Conservation (phyloP, 2,888 invertebrate genomes). For the Neelides folsomi region DNA sequence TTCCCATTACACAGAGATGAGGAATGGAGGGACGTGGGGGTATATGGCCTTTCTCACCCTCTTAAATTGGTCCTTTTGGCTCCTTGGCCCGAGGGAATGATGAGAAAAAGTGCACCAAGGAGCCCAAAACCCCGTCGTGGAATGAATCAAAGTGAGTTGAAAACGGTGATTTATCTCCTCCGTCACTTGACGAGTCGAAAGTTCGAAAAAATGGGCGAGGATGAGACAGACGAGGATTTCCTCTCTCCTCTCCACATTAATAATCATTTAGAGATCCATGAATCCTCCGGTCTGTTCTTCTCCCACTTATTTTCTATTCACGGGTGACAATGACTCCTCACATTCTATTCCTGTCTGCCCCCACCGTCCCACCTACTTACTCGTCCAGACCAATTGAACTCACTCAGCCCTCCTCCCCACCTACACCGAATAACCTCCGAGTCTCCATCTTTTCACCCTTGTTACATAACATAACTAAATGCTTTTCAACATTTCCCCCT, state of each 20-base stretch:
- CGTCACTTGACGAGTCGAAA: conserved; percentile 12
- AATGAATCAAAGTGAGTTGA: conserved; percentile 1
- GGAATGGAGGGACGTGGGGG: background rate
- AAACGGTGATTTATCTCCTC: conserved; percentile 11
- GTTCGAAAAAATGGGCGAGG: background rate
- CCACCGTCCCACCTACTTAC: conserved; percentile 6
- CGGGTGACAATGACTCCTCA: conserved; percentile 16
- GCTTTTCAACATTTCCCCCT: no score
- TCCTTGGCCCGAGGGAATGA: conserved; percentile 10
- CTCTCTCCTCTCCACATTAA: conserved; percentile 13
- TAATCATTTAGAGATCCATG: conserved; percentile 16
- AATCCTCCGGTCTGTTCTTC: background rate
- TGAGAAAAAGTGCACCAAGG: conserved; percentile 5
- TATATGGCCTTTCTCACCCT: conserved; percentile 17
- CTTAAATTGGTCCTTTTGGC: conserved; percentile 11
- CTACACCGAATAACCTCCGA: background rate
- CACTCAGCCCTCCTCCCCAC: conserved; percentile 10
- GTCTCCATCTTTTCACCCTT: no score
- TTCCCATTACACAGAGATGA: background rate
- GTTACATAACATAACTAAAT: no score
- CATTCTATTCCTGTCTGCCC: conserved; percentile 11
- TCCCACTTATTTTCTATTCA: background rate
- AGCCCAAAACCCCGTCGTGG: background rate
- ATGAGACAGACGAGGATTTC: conserved; percentile 6
- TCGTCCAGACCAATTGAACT: conserved; percentile 9